Evolutionary conservation across 1,140 invertebrate species (phyloP), one percentile per base, ranked within the genome.

Genomic region (Drosophila eugracilis): DNA sequence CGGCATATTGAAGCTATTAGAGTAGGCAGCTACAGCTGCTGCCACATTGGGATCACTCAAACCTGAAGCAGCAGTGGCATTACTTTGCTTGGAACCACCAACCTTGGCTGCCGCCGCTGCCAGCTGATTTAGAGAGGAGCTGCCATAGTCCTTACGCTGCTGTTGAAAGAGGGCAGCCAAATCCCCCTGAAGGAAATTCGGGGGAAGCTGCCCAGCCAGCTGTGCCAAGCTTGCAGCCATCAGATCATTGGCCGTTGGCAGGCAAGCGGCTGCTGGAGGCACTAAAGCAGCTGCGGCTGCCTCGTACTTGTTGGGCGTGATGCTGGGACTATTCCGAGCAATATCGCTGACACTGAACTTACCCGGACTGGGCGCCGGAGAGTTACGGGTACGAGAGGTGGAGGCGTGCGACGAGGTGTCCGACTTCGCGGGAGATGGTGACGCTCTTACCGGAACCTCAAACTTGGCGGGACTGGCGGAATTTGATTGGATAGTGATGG

Each of bases 401-500:
- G 69, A 72, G 42, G 81, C 85, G 12, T 90, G 84, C 26, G 85
- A 89, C 12, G 90, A 91, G 24, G 90, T 54, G 45, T 92, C 91
- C 5, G 91, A 91, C 50, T 91, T 91, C 10, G 91, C 90, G 17
- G 91, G 91, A 47, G 91, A 92, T 1, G 91, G 91, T 1, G 85
- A 91, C 2, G 91, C 89, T 4, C 89, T 69, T 6, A 91, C 75
- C 0, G 91, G 89, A 12, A 90, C 52, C 53, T 91, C 91, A 55
- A 91, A 91, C 63, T 91, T 91, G 32, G 91, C 91, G 14, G 91
- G 91, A 58, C 91, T 91, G 42, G 91, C 89, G 3, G 90, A 89
- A 63, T 89, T 91, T 21, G 89, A 91, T 41, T 65, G 90, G 39
- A 91, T 78, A 21, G 89, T 91, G 14, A 91, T 91, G 15, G 91